phyloP scores from a whole-genome alignment of 2,797 vertebrate genomes.

The Liasis olivaceus region DNA sequence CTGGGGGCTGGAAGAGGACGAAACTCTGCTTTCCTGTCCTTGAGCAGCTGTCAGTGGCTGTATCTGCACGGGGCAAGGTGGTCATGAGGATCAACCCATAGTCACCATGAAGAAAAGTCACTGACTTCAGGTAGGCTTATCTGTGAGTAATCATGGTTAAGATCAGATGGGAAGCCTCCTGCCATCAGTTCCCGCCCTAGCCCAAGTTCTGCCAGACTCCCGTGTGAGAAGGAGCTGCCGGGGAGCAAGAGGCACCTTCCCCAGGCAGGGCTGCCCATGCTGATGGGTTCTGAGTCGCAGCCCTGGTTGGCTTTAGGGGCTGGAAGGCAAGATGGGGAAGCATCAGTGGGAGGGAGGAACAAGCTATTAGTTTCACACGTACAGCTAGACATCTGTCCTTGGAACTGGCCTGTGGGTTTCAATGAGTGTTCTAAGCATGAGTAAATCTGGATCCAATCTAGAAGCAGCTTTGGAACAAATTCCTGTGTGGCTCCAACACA shows the following conservation, averaged over 20 bases:
- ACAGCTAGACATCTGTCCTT: neutral
- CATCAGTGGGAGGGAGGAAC: neutral
- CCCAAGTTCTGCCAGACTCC: neutral
- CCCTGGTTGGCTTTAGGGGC: neutral
- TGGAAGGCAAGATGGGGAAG: neutral
- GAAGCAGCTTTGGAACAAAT: neutral
- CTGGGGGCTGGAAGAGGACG: too few relatives aligned
- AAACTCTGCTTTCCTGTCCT: too few relatives aligned
- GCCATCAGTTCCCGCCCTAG: neutral
- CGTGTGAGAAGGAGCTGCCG: neutral
- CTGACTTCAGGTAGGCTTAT: neutral
- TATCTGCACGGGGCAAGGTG: too few relatives aligned
- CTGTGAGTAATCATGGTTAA: neutral
- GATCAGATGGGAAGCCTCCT: neutral
- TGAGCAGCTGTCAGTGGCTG: too few relatives aligned
- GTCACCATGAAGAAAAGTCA: neutral
- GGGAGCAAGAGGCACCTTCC: neutral
- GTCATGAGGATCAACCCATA: neutral
- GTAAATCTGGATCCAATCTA: neutral
- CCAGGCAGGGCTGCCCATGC: neutral
- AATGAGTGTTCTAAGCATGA: neutral
- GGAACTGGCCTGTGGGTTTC: neutral
- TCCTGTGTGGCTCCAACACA: neutral
- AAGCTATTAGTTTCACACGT: neutral
- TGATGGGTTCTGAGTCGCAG: rapidly evolving